A percentile compares a stretch with the other conserved stretches of the same genome.
These are phyloP conservation scores for Asarcornis scutulata DNA, from an alignment of 2,113 vertebrate genomes.

Conservation along the genomic window DNA sequence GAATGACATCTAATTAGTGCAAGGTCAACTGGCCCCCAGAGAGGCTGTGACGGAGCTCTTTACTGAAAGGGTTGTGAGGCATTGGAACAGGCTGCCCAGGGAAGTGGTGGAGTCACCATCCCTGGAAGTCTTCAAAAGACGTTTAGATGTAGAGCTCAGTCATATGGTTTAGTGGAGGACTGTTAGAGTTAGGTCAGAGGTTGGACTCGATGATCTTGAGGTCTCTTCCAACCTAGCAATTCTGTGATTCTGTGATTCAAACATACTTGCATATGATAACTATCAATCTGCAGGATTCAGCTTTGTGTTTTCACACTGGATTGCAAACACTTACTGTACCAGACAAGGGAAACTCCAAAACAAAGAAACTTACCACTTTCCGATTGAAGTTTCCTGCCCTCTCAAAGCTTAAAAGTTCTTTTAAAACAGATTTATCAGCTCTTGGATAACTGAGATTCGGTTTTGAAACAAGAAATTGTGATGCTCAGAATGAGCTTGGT, in stretches of 20 bases:
- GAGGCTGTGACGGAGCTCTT: not conserved
- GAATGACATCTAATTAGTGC: not conserved
- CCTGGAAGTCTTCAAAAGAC: too few species aligned
- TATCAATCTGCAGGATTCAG: not conserved
- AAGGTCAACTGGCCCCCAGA: not conserved
- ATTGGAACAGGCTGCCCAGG: too few species aligned
- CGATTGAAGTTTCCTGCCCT: not conserved
- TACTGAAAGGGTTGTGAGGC: too few species aligned
- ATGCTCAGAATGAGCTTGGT: not conserved
- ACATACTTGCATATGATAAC: not conserved
- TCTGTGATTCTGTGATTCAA: too few species aligned
- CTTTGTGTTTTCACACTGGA: not conserved
- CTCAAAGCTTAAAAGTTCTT: not conserved
- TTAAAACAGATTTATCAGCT: not conserved
- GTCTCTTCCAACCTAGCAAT: too few species aligned
- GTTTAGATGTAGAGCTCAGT: too few species aligned
- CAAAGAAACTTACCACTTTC: not conserved
- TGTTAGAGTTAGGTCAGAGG: too few species aligned
- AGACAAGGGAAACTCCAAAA: not conserved
- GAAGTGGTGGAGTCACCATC: too few species aligned
- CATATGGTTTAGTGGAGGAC: too few species aligned
- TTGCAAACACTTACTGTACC: not conserved
- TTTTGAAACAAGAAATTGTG: not conserved
- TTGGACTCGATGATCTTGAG: too few species aligned
- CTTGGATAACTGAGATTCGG: not conserved